Percentiles rank a stretch among this genome's conserved stretches.
These are phyloP conservation scores for Menidia beryllina DNA, from an alignment of 2,113 vertebrate species.

Conservation along the genomic window DNA sequence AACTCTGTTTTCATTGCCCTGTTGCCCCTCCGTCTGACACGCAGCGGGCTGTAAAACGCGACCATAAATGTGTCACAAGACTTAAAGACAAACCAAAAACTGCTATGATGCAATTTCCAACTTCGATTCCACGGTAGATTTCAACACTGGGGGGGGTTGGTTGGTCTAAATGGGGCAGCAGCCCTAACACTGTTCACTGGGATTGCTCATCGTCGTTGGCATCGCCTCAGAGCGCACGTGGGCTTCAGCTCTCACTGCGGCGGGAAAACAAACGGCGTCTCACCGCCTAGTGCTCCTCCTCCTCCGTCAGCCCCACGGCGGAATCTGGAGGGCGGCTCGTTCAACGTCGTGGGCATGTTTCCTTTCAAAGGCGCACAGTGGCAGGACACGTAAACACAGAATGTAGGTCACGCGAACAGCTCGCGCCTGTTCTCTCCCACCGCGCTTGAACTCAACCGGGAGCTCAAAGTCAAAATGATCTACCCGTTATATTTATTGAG, in stretches of 20 bases:
- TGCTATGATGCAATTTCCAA: not conserved
- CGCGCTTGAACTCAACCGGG: constrained; percentile 62
- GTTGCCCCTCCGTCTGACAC: not conserved
- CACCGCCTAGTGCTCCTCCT: constrained; percentile 39
- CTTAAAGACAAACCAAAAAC: not conserved
- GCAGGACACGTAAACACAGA: constrained; percentile 61
- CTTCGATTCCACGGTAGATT: no score
- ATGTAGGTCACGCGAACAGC: constrained; percentile 78
- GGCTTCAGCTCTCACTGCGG: constrained; percentile 43
- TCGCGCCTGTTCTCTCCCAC: constrained; percentile 62
- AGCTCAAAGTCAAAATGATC: constrained; percentile 71
- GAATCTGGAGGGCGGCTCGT: constrained; percentile 39
- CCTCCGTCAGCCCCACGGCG: constrained; percentile 55
- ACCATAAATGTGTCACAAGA: constrained; percentile 5
- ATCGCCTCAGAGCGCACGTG: constrained; percentile 1
- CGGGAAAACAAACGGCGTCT: constrained; percentile 34
- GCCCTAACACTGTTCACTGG: not conserved
- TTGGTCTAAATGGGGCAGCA: no score
- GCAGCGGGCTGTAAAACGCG: not conserved
- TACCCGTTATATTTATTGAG: no score
- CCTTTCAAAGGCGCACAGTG: constrained; percentile 61
- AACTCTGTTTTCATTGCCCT: not conserved
- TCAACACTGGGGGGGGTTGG: no score
- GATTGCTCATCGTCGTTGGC: constrained; percentile 33
- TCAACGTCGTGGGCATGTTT: constrained; percentile 63